These are phyloP conservation scores for Erebia palarica DNA, from an alignment of 2,888 invertebrate species.

Conservation along the genomic window DNA sequence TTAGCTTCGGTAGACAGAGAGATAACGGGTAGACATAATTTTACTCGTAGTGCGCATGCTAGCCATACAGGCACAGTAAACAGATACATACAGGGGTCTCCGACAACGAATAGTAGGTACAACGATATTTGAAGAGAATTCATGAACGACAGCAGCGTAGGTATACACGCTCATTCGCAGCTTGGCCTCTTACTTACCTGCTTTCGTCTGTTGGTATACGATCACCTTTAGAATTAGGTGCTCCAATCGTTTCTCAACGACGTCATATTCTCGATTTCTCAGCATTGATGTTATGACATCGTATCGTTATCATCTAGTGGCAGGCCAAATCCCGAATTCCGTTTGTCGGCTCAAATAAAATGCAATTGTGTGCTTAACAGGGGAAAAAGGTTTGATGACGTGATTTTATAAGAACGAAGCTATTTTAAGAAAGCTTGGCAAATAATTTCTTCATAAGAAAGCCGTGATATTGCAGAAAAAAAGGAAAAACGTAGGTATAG, in stretches of 20 bases:
- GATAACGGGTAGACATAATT: no score
- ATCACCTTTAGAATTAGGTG: neutral
- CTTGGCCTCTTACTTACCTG: no score
- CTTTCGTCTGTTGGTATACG: no score
- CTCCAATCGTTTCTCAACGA: neutral
- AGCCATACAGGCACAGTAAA: no score
- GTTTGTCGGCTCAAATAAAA: slow-evolving; percentile 16
- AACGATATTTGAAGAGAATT: no score
- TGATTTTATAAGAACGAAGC: slow-evolving; percentile 4
- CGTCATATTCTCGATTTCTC: slow-evolving; percentile 3
- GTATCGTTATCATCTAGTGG: slow-evolving; percentile 21
- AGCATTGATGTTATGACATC: slow-evolving; percentile 19
- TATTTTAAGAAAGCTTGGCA: neutral
- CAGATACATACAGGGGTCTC: no score
- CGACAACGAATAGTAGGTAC: no score
- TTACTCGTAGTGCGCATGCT: no score
- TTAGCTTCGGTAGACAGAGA: no score
- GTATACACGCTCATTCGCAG: no score
- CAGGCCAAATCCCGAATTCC: slow-evolving; percentile 13
- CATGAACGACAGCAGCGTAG: no score
- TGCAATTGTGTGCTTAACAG: slow-evolving; percentile 18
- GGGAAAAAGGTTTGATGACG: slow-evolving; percentile 6
- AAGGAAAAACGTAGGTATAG: neutral
- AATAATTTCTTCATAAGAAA: neutral
- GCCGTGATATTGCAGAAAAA: neutral